A percentile compares a stretch with the other conserved stretches of the same genome.
Evolutionary conservation across 2,797 vertebrate genomes (phyloP).

Genomic region (Acridotheres tristis): DNA sequence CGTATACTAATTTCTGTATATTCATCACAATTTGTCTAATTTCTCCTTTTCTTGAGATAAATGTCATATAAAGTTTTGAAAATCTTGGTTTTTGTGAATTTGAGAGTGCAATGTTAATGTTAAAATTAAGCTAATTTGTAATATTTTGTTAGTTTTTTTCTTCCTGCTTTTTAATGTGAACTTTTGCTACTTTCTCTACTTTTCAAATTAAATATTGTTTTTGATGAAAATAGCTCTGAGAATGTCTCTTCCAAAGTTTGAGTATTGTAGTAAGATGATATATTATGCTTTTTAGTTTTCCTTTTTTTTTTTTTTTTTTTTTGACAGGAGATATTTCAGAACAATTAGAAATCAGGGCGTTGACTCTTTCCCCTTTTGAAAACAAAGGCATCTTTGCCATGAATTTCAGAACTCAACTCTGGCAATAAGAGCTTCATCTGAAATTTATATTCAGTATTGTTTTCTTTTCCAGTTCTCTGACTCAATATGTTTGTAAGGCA

Average conservation of each 20-base stretch:
- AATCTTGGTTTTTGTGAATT: background rate
- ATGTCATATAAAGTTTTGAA: background rate
- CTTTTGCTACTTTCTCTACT: background rate
- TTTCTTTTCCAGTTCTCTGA: background rate
- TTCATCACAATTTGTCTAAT: background rate
- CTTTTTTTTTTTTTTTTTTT: background rate
- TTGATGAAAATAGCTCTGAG: background rate
- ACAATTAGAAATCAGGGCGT: background rate
- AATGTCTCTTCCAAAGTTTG: background rate
- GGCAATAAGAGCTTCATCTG: background rate
- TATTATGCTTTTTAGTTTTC: background rate
- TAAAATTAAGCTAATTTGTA: background rate
- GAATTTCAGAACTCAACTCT: background rate
- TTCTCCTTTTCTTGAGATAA: background rate
- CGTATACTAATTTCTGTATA: background rate
- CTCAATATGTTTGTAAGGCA: background rate
- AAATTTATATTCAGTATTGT: background rate
- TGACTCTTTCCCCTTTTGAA: background rate
- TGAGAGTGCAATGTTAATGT: background rate
- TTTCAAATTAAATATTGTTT: background rate
- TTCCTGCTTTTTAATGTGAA: background rate
- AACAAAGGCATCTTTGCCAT: background rate
- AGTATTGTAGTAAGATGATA: background rate
- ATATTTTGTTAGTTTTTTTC: background rate
- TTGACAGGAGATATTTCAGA: background rate